These are phyloP conservation scores for Salvator merianae DNA, from an alignment of 2,113 vertebrate genomes.

Conservation along the genomic window DNA sequence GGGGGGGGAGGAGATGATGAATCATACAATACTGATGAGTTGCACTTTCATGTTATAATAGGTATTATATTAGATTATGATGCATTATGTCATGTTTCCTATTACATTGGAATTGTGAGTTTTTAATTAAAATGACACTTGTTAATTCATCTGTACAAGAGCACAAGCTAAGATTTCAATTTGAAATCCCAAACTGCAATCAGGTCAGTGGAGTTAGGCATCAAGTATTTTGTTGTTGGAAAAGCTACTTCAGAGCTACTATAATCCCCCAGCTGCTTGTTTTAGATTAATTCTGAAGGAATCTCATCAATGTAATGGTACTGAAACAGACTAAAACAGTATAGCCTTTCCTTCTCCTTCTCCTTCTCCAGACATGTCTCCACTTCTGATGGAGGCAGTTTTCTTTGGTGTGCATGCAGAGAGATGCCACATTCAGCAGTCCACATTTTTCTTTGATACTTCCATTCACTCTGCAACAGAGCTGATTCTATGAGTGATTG, in stretches of 20 bases:
- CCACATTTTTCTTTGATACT: too few species aligned
- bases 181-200: neutral
- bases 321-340: neutral
- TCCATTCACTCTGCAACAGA: too few species aligned
- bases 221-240: neutral
- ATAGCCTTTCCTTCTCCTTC: too few species aligned
- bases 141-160: constrained; percentile 36
- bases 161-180: constrained; percentile 14
- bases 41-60: constrained; percentile 61
- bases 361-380: too few species aligned
- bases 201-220: neutral
- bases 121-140: constrained; percentile 62
- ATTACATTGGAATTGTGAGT: constrained; percentile 61
- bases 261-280: neutral
- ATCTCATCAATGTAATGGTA: neutral
- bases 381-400: too few species aligned
- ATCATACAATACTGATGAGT: constrained; percentile 60
- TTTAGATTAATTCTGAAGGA: neutral
- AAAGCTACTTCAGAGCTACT: neutral
- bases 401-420: too few species aligned
- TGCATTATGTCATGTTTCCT: constrained; percentile 64
- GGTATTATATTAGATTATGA: constrained; percentile 65
- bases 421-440: too few species aligned
- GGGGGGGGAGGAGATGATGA: constrained; percentile 43
- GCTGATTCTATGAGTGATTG: too few species aligned